Conservation (phyloP, 2,888 invertebrate species). For the Scaptomyza flava region DNA sequence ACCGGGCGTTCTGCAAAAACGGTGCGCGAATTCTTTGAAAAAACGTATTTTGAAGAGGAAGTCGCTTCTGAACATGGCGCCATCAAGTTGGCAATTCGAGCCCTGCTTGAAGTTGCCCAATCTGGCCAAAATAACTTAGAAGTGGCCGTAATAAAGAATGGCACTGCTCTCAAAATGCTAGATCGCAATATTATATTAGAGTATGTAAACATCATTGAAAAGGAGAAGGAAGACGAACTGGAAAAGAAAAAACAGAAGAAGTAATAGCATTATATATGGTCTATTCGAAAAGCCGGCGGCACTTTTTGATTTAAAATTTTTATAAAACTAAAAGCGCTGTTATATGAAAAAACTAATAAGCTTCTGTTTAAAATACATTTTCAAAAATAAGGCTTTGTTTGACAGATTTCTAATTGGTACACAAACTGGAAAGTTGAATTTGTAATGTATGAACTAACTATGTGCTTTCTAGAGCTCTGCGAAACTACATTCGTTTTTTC, state of each 20-base stretch:
- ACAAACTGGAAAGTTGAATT: no score
- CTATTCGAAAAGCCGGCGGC: constrained; percentile 22
- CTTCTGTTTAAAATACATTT: constrained; percentile 69
- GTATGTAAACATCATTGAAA: constrained; percentile 97
- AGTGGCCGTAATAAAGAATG: constrained; percentile 97
- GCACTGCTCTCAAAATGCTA: constrained; percentile 92
- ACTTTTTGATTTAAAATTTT: constrained; percentile 43
- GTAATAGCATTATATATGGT: constrained; percentile 51
- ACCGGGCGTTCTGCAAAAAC: constrained; percentile 99
- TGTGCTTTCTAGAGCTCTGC: no score
- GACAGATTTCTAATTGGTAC: no score
- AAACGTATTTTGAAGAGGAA: constrained; percentile 96
- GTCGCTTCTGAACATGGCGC: constrained; percentile 92
- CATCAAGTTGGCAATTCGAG: constrained; percentile 97
- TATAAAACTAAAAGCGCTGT: constrained; percentile 44
- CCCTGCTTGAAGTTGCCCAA: constrained; percentile 98
- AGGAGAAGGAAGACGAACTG: constrained; percentile 98
- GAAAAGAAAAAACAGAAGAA: constrained; percentile 96
- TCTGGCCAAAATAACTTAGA: constrained; percentile 99
- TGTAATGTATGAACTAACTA: no score
- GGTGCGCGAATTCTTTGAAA: constrained; percentile 98
- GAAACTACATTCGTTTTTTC: no score
- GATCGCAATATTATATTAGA: constrained; percentile 96
- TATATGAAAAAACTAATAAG: constrained; percentile 25
- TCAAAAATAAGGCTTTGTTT: background rate